Percentiles rank a stretch among this genome's conserved stretches.
Conservation (phyloP, 2,797 vertebrate genomes). For the Manis javanica region DNA sequence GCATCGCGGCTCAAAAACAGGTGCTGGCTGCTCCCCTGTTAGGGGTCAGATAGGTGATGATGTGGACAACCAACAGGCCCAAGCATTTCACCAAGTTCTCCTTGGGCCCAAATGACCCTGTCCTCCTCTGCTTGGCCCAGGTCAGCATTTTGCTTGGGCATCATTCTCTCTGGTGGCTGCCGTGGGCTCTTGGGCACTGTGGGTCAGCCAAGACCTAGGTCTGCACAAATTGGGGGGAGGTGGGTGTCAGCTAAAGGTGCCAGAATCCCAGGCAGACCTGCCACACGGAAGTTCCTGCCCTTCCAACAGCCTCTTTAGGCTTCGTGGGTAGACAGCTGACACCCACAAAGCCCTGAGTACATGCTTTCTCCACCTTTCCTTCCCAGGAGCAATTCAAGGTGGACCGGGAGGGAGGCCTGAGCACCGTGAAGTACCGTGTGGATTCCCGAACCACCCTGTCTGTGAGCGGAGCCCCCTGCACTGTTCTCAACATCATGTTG, state of each 20-base stretch:
- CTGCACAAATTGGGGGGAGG: background rate
- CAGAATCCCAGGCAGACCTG: background rate
- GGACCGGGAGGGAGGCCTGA: constrained; percentile 94
- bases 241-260: background rate
- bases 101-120: background rate
- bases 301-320: background rate
- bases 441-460: constrained; percentile 92
- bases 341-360: background rate
- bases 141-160: background rate
- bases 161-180: background rate
- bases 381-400: constrained; percentile 97
- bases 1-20: constrained; percentile 96
- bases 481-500: constrained; percentile 92
- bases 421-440: constrained; percentile 92
- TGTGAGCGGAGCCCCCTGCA: constrained; percentile 94
- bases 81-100: background rate
- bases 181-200: background rate
- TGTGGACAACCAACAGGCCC: background rate
- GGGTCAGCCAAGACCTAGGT: background rate
- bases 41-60: background rate
- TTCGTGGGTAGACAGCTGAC: background rate
- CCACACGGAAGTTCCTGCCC: background rate
- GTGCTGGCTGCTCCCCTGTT: constrained; percentile 80
- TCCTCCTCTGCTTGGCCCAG: background rate
- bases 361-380: background rate